Percentiles rank a stretch among this genome's conserved stretches.
These are phyloP conservation scores for Saturnia japonica DNA, from an alignment of 2,888 invertebrate genomes.

Conservation along the genomic window DNA sequence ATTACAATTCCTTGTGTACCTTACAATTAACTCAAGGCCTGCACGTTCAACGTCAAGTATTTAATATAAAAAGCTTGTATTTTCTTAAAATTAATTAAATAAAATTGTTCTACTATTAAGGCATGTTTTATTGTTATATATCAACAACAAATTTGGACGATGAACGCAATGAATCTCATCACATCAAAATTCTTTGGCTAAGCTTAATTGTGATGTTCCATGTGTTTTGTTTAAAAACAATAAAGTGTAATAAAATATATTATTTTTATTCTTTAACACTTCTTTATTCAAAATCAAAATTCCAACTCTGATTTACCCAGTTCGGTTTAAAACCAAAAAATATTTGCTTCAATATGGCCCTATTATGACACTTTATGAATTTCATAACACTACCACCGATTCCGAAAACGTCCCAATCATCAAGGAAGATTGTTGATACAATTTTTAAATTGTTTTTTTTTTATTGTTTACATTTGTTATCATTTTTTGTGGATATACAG, in stretches of 20 bases:
- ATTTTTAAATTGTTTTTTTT: no score
- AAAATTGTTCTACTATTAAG: constrained; percentile 54
- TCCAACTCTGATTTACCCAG: neutral
- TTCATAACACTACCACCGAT: no score
- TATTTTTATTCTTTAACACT: constrained; percentile 39
- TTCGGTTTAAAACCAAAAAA: no score
- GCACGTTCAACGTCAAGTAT: constrained; percentile 50
- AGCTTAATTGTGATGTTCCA: constrained; percentile 83
- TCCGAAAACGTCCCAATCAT: no score
- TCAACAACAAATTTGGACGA: constrained; percentile 31
- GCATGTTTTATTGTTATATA: constrained; percentile 54
- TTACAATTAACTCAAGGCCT: constrained; percentile 41
- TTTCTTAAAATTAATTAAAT: constrained; percentile 46
- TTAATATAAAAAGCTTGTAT: constrained; percentile 52
- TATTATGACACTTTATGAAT: no score
- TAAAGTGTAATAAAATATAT: constrained; percentile 68
- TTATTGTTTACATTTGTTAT: no score
- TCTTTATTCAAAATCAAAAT: neutral
- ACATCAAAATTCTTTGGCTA: constrained; percentile 76
- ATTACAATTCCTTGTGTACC: constrained; percentile 23
- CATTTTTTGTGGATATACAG: no score
- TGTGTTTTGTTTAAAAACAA: constrained; percentile 79
- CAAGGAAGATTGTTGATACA: no score
- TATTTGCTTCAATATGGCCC: no score
- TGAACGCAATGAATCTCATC: constrained; percentile 50